A percentile compares a stretch with the other conserved stretches of the same genome.
These are phyloP conservation scores for Caerostris darwini DNA, from an alignment of 1,140 invertebrate species.

Conservation along the genomic window DNA sequence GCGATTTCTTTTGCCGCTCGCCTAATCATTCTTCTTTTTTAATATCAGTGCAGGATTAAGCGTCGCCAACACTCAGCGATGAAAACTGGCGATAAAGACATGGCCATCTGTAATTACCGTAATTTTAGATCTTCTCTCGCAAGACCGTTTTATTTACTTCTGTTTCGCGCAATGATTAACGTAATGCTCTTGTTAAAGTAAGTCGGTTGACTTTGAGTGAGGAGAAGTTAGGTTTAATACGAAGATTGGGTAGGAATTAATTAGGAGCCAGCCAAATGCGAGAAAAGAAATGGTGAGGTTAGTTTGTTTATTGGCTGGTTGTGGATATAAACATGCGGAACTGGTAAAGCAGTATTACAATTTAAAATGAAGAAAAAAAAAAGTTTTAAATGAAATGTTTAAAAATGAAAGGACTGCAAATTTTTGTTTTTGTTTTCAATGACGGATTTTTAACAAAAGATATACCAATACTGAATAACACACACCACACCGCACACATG, in stretches of 20 bases:
- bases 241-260: background rate
- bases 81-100: constrained; percentile 16
- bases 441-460: too few species aligned
- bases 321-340: too few species aligned
- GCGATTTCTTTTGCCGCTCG: background rate
- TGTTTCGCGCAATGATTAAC: background rate
- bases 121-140: constrained; percentile 6
- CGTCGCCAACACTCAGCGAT: constrained; percentile 40
- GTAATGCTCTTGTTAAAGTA: background rate
- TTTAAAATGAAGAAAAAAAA: too few species aligned
- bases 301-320: too few species aligned
- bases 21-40: constrained; percentile 38
- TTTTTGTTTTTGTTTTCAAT: too few species aligned
- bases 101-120: constrained; percentile 34
- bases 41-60: constrained; percentile 25
- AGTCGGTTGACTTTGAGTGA: background rate
- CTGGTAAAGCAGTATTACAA: too few species aligned
- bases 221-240: background rate
- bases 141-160: background rate
- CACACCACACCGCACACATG: too few species aligned
- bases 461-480: too few species aligned
- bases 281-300: too few species aligned
- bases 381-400: too few species aligned
- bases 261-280: background rate
- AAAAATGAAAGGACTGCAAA: too few species aligned